Evolutionary conservation across 2,113 vertebrate species (phyloP), one percentile per base, ranked within the genome.

Genomic region (Labrus mixtus): DNA sequence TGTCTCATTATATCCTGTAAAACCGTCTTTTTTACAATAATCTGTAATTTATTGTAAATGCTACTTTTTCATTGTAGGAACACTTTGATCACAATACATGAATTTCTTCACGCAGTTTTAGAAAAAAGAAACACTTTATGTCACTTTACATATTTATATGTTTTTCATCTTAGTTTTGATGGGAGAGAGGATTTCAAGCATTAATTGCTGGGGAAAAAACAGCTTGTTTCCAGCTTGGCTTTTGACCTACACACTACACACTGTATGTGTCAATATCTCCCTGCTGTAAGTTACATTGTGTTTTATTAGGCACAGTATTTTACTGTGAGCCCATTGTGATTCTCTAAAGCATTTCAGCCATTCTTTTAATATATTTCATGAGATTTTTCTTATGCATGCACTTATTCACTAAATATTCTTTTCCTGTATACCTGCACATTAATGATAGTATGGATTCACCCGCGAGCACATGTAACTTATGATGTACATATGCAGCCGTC

Each of bases 341-440:
- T 59, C 20, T 41, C 19, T 51, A 0, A 25, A 22, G 37, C 43
- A 51, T 45, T 20, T 50, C 51, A 41, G 57, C 23, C 60, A n/a
- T 51, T 10, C 1, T 51, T 75, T 78, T 78, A 10, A 10, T 41
- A 41, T 41, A 41, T 41, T 41, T 41, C 46, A 58, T 46, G 45
- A 68, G 37, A 53, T 72, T 54, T 48, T 83, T 63, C 56, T 68
- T 60, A 81, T 81, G 53, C 71, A 60, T 77, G 68, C 65, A 55
- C 19, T 58, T 82, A 39, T 70, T 80, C 43, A n/a, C 19, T 51
- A 51, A 12, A 54, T 82, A 29, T 70, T 82, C 37, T 48, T 8
- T 48, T 19, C 46, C 19, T n/a, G 2, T 51, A 23, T 20, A 23
- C 22, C 5, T 53, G 50, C 54, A 57, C 51, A 58, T 78, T 12